Conservation (phyloP, 2,888 invertebrate genomes). For the Synanthedon andrenaeformis region DNA sequence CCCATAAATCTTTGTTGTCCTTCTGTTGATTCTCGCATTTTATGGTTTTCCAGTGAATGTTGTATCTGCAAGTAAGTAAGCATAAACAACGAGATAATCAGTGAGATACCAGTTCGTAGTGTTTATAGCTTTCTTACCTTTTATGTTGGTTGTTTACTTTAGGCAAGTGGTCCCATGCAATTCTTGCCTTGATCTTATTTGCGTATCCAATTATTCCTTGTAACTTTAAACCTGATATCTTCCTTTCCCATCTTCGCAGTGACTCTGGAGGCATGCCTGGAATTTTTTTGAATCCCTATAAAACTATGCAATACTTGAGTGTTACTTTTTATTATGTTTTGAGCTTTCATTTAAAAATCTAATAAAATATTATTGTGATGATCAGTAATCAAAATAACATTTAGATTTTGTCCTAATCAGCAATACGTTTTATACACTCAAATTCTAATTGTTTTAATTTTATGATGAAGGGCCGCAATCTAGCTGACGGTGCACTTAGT, state of each 20-base stretch:
- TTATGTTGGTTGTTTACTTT: conserved; percentile 12
- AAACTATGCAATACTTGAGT: too few relatives aligned
- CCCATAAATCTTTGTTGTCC: conserved; percentile 52
- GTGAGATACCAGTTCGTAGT: background rate
- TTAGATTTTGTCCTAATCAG: too few relatives aligned
- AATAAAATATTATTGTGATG: too few relatives aligned
- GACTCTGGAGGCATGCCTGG: conserved; percentile 34
- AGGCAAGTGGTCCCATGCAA: conserved; percentile 36
- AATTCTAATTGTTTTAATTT: too few relatives aligned
- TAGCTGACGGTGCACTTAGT: too few relatives aligned
- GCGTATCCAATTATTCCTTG: conserved; percentile 53
- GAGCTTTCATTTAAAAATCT: too few relatives aligned
- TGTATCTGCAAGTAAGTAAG: conserved; percentile 29
- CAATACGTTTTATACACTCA: too few relatives aligned
- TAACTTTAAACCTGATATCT: conserved; percentile 41
- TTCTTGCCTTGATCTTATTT: conserved; percentile 45
- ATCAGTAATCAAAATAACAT: too few relatives aligned
- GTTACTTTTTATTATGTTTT: too few relatives aligned
- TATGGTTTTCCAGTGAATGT: conserved; percentile 43
- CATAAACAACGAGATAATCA: background rate
- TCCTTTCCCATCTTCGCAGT: conserved; percentile 31
- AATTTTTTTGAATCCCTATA: conserved; percentile 5
- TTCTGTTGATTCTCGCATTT: conserved; percentile 44
- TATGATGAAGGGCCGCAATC: too few relatives aligned
- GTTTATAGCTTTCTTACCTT: conserved; percentile 23